Base-by-base conservation (phyloP, 2,888 invertebrate genomes). In the Orchesellides sinensis region DNA sequence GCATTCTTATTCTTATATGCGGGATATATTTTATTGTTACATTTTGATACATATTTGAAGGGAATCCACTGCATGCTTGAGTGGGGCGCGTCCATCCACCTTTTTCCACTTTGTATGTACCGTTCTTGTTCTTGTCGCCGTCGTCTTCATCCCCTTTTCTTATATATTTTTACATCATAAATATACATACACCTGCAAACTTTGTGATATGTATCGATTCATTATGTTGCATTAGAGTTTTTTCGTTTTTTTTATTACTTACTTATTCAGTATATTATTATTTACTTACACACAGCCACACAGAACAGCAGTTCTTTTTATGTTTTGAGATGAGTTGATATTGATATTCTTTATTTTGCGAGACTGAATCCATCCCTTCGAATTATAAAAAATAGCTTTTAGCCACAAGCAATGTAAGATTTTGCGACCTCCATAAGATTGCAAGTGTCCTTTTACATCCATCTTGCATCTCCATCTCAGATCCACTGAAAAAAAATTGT, bases 61-160 rank as follows among this genome's bases (percentile, higher is more conserved):
- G 35, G 23, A 40, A 32, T 61, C 8, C 14, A 52, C n/a, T 59
- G 52, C 59, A 78, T 78, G 35, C 25, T 61, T 78, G 79, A 72
- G 70, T 79, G 65, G 79, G 79, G 79, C 79, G 79, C 79, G 77
- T 77, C 77, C 77, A 21, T 77, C 77, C 77, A 77, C 77, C 77
- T 68, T 68, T 54, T 29, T 66, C 40, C 66, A 56, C 56, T 54
- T 27, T 19, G 17, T n/a, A 32, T n/a, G 35, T 59, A 19, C 19
- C 35, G 59, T 59, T n/a, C 35, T 35, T 35, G 29, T 29, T 61
- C 35, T 35, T n/a, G n/a, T n/a, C n/a, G n/a, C n/a, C 45, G 25
- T 63, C 74, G 52, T 65, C 63, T 54, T 65, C 74, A 61, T 54
- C 59, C 17, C 12, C 12, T 29, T 59, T 12, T 63, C n/a, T 25